These are phyloP conservation scores for Cryptotermes secundus DNA, from an alignment of 1,140 invertebrate species.

Conservation along the genomic window DNA sequence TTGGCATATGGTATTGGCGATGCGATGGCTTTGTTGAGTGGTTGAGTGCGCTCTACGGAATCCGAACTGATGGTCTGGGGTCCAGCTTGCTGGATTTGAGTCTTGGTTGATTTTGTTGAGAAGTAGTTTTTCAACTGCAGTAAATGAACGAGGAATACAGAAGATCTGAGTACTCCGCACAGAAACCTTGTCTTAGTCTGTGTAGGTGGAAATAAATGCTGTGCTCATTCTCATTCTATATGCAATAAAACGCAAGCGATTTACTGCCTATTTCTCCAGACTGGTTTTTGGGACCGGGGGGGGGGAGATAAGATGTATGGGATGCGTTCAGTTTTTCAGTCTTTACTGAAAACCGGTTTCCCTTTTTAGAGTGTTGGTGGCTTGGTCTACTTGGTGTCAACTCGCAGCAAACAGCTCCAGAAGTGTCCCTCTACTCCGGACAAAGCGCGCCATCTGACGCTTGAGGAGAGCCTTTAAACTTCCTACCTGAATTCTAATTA, in stretches of 20 bases:
- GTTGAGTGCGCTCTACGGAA: no score
- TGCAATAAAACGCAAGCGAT: background rate
- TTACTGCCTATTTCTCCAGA: background rate
- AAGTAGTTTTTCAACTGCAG: no score
- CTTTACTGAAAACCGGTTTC: conserved; percentile 15
- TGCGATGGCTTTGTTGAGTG: no score
- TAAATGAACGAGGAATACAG: no score
- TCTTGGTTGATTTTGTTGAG: no score
- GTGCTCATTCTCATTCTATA: background rate
- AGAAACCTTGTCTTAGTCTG: background rate
- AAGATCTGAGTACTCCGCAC: no score
- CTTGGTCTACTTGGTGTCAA: conserved; percentile 10
- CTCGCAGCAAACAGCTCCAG: background rate
- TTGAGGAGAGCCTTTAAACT: background rate
- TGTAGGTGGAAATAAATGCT: conserved; percentile 3
- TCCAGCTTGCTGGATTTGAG: no score
- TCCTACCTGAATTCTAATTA: background rate
- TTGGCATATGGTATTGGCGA: no score
- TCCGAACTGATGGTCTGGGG: no score
- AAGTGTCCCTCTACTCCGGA: background rate
- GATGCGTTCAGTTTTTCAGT: background rate
- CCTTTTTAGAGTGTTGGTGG: conserved; percentile 15
- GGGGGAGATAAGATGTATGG: background rate
- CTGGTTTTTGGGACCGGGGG: background rate
- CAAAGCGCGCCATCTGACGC: background rate